A percentile compares a stretch with the other conserved stretches of the same genome.
Evolutionary conservation across 2,113 vertebrate species (phyloP).

Genomic region (Catharus bicknelli): DNA sequence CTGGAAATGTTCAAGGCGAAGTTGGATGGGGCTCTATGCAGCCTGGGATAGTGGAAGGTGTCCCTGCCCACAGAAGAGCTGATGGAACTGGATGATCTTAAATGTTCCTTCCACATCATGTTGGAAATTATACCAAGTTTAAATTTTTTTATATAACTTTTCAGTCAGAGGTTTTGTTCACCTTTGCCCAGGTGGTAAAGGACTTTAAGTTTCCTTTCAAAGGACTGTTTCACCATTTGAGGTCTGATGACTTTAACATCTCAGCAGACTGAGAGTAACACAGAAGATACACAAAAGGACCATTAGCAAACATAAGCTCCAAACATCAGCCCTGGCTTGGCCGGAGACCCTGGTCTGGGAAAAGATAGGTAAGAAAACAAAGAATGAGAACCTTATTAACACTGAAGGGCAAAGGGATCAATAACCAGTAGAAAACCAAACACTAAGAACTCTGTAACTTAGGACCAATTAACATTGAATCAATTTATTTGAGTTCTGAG

Average conservation of each 20-base stretch:
- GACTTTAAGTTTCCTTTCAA: neutral
- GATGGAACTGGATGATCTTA: neutral
- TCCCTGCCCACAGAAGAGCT: neutral
- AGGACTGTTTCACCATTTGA: fast-evolving
- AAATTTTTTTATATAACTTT: neutral
- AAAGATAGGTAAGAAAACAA: neutral
- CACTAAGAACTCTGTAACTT: neutral
- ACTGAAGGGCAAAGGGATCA: fast-evolving
- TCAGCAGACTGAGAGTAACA: neutral
- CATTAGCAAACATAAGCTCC: fast-evolving
- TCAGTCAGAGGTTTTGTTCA: neutral
- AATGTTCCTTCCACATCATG: fast-evolving
- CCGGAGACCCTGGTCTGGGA: neutral
- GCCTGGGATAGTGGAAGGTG: neutral
- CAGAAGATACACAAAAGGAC: neutral
- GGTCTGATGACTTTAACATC: neutral
- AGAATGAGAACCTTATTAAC: neutral
- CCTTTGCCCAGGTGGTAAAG: neutral
- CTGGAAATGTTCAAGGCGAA: neutral
- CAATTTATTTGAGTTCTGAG: neutral
- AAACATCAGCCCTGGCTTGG: neutral
- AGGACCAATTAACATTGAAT: neutral
- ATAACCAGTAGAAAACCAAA: neutral
- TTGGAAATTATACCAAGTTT: neutral
- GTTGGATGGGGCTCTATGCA: fast-evolving